These are phyloP conservation scores for Ochotona curzoniae DNA, from an alignment of 2,113 vertebrate species.

Conservation along the genomic window DNA sequence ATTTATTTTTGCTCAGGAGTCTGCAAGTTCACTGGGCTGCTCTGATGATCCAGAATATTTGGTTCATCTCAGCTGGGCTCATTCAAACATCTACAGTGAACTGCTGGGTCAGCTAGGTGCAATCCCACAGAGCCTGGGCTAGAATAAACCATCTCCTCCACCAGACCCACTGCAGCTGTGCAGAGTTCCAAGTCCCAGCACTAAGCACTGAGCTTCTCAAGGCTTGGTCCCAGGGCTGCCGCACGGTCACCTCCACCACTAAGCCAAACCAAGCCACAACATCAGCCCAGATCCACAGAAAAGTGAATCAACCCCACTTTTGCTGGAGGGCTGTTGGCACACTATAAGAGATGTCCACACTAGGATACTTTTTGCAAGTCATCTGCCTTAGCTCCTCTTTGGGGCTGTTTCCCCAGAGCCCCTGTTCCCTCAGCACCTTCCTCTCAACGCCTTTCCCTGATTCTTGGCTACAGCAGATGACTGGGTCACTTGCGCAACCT, in stretches of 20 bases:
- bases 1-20: neutral
- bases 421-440: neutral
- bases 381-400: neutral
- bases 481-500: neutral
- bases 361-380: neutral
- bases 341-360: rapidly evolving
- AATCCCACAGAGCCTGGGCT: neutral
- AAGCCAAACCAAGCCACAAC: neutral
- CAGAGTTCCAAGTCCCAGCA: neutral
- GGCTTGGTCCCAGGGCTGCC: neutral
- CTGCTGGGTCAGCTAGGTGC: neutral
- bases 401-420: neutral
- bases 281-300: neutral
- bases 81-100: neutral
- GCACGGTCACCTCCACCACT: neutral
- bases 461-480: neutral
- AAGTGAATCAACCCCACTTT: rapidly evolving
- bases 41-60: neutral
- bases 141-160: neutral
- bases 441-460: neutral
- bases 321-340: neutral
- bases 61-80: neutral
- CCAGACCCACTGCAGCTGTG: rapidly evolving
- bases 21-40: neutral
- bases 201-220: neutral